Evolutionary conservation across 2,888 invertebrate genomes (phyloP).

Genomic region (Sisyra nigra): DNA sequence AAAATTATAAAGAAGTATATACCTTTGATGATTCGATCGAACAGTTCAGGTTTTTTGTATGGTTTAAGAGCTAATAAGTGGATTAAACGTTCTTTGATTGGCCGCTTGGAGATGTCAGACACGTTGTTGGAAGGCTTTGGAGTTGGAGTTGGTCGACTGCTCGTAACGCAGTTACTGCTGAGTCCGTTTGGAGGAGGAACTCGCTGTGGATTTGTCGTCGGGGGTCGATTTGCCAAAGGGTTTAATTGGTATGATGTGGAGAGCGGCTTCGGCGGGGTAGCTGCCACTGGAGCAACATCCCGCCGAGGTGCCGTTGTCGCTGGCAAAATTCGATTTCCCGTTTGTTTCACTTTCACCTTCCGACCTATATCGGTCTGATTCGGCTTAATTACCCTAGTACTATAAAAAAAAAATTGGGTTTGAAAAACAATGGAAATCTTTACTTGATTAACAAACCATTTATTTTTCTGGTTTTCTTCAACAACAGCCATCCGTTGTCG

Average conservation of each 20-base stretch:
- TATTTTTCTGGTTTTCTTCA: constrained; percentile 85
- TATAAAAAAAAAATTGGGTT: constrained; percentile 27
- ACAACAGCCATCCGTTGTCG: constrained; percentile 81
- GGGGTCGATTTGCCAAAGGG: constrained; percentile 20
- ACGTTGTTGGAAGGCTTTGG: constrained; percentile 28
- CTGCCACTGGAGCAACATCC: constrained; percentile 2
- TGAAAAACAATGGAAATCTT: no score
- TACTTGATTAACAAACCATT: constrained; percentile 53
- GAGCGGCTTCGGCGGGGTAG: constrained; percentile 7
- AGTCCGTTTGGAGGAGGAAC: constrained; percentile 17
- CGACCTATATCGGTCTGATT: constrained; percentile 80
- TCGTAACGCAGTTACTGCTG: constrained; percentile 26
- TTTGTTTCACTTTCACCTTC: constrained; percentile 62
- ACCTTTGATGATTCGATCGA: constrained; percentile 67
- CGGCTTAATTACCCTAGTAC: constrained; percentile 86
- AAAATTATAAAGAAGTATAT: constrained; percentile 22
- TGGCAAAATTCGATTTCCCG: constrained; percentile 4
- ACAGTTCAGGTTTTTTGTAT: constrained; percentile 85
- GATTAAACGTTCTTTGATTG: constrained; percentile 79
- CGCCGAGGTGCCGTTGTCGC: not conserved
- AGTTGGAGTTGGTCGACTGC: constrained; percentile 27
- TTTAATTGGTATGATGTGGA: constrained; percentile 2
- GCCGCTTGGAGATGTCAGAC: constrained; percentile 55
- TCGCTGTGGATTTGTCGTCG: constrained; percentile 20
- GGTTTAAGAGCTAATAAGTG: constrained; percentile 86